These are phyloP conservation scores for Catagonus wagneri DNA, from an alignment of 2,113 vertebrate species.

Conservation along the genomic window DNA sequence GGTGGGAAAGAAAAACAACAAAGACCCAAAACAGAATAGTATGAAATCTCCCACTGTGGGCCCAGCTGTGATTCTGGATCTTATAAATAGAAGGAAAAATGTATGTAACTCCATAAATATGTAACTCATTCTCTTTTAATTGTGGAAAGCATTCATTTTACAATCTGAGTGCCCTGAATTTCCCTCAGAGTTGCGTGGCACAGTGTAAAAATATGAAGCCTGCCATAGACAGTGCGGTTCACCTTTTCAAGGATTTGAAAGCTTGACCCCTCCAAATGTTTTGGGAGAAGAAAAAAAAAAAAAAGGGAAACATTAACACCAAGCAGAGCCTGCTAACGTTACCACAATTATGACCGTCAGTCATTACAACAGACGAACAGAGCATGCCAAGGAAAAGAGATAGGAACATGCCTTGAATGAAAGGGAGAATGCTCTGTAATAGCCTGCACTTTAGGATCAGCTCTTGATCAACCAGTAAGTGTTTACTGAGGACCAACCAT, in stretches of 20 bases:
- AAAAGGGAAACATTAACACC: background rate
- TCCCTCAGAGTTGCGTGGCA: constrained; percentile 42
- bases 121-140: constrained; percentile 54
- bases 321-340: background rate
- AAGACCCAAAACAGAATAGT: constrained; percentile 31
- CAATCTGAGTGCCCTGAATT: constrained; percentile 42
- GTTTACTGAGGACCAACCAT: background rate
- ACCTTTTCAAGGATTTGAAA: background rate
- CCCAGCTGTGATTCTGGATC: constrained; percentile 47
- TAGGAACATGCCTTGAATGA: background rate
- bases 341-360: background rate
- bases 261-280: background rate
- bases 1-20: background rate
- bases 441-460: background rate
- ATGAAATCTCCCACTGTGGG: constrained; percentile 61
- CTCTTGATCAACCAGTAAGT: background rate
- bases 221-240: background rate
- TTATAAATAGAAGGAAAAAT: constrained; percentile 58
- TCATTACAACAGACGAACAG: constrained; percentile 23
- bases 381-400: background rate
- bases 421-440: background rate
- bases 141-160: constrained; percentile 59
- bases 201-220: background rate
- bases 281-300: constrained; percentile 43
- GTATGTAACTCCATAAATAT: constrained; percentile 34